Evolutionary conservation across 1,140 invertebrate genomes (phyloP), one percentile per base, ranked within the genome.

Genomic region (Bombus confusus): DNA sequence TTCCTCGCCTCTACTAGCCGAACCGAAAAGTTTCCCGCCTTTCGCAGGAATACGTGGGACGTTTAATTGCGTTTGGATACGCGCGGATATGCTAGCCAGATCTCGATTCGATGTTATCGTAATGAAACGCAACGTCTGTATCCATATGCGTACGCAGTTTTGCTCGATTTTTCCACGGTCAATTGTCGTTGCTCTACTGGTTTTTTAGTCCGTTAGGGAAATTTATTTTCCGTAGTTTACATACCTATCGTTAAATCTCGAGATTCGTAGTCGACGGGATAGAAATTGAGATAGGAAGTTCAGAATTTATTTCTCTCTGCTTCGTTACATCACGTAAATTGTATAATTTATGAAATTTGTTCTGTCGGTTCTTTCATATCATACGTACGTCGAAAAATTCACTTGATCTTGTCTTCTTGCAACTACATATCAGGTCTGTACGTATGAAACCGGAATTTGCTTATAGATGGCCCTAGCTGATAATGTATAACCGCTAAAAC

Each of bases 11-110:
- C 18, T 13, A 28, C 59, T 71, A 41, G 25, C n/a, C 25, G 39
- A 28, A 25, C 52, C 73, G 62, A 82, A 83, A 78, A 86, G 37
- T 82, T 82, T 37, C 47, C n/a, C 13, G 6, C 39, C 69, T 41
- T 25, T 13, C 59, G 34, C n/a, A 41, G 39, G 18, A 83, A 28
- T 31, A 59, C 37, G 25, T 47, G 37, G 64, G 37, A 25, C 79
- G 84, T 62, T 86, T 86, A 86, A 86, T 86, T 72, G 68, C 84
- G 52, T 80, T 71, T n/a, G 37, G 10, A 39, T 69, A 69, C 37
- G 34, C 68, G 18, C 6, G 39, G 64, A 66, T 72, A n/a, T 13
- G 4, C 12, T 15, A 8, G 69, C 25, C 34, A 37, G 34, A 41
- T 31, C 39, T 10, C 28, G 13, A 25, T 15, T 85, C 78, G 47